Evolutionary conservation across 2,888 invertebrate species (phyloP).

Genomic region (Acleris emargana): DNA sequence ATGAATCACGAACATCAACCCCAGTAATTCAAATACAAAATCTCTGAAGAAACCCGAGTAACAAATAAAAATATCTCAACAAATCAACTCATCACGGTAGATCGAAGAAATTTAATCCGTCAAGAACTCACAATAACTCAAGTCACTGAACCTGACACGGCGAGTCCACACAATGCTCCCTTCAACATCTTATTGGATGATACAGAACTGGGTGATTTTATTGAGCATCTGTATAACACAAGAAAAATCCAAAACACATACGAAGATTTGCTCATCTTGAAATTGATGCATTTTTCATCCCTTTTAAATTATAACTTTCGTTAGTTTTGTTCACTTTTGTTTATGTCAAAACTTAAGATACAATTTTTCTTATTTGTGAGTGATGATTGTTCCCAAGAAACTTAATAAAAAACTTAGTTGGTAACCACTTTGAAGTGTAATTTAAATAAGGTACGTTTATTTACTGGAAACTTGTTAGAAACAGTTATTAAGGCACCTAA

Average conservation of each 20-base stretch:
- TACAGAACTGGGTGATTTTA: constrained; percentile 19
- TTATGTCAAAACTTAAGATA: too few species aligned
- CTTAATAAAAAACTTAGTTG: too few species aligned
- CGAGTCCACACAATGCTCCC: constrained; percentile 44
- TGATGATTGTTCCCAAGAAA: too few species aligned
- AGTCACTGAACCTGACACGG: constrained; percentile 55
- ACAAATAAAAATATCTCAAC: constrained; percentile 14
- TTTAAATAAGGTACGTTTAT: too few species aligned
- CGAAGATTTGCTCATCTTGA: too few species aligned
- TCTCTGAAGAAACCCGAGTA: neutral
- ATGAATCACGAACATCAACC: neutral
- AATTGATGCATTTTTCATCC: too few species aligned
- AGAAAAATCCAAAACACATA: neutral
- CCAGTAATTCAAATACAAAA: neutral
- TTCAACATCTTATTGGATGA: constrained; percentile 42
- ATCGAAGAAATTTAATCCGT: constrained; percentile 48
- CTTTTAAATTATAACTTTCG: too few species aligned
- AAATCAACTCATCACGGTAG: constrained; percentile 28
- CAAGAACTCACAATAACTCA: constrained; percentile 52
- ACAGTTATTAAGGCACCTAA: too few species aligned
- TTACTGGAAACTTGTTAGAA: neutral
- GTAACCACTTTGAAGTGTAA: too few species aligned
- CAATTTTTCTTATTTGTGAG: too few species aligned
- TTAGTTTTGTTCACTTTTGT: too few species aligned
- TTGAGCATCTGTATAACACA: neutral